Evolutionary conservation across 2,888 invertebrate genomes (phyloP), one percentile per base, ranked within the genome.

Genomic region (Petrolisthes cinctipes): DNA sequence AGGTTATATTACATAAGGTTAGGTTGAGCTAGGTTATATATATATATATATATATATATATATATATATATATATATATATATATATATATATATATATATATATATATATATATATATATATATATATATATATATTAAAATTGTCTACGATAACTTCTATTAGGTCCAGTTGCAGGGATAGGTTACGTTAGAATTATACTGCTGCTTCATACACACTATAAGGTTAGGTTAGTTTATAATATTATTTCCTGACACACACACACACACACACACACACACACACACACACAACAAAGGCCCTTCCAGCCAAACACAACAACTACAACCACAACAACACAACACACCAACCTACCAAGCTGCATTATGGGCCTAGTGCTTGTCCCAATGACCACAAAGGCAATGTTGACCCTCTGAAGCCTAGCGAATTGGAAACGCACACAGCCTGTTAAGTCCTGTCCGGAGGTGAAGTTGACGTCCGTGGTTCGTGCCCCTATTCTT

Each of bases 371-470:
- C 23, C 57, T 56, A 17, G 81, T 81, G 11, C 81, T 61, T 4
- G 7, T 23, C 20, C 57, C 56, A 1, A 11, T 17, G 20, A 81
- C 20, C 81, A n/a, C 57, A 61, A 20, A 81, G 61, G 57, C 61
- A 23, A 81, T 61, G 81, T 81, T 81, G 81, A 57, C 23, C 61
- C 81, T 5, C 9, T 71, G 83, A 5, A 86, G 83, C 37, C 57
- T 73, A 9, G 54, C 68, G 83, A 86, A 86, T 71, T 83, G 86
- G 71, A 86, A 86, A 51, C 86, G 66, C 37, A 83, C 9, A 76
- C 83, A 83, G 51, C 53, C 57, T 9, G 83, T 68, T 57, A 83
- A 83, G 76, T 83, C 53, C 54, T 68, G 68, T 4, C 56, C 61
- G 51, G 20, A 7, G 68, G 37, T 68, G 82, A 82, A 68, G 51